Evolutionary conservation across 2,888 invertebrate species (phyloP), one percentile per base, ranked within the genome.

Genomic region (Agonopterix heracliana): DNA sequence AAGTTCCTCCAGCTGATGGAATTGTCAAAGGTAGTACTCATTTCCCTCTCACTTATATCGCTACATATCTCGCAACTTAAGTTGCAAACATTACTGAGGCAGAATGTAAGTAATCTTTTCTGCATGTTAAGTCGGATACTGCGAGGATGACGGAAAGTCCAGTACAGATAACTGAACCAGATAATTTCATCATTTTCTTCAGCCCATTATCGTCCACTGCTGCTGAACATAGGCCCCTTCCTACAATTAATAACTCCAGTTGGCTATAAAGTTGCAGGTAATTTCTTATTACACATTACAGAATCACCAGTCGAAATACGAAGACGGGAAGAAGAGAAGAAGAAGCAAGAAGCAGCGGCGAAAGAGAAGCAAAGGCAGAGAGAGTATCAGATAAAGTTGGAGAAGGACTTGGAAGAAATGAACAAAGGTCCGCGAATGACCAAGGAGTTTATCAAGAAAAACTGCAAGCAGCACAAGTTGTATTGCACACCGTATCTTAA

Each of bases 401-500:
- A 85, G 26, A 76, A 72, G 47, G 87, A 89, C 50, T 54, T 75
- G 53, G 84, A 86, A 50, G 86, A 85, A 53, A 57, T 71, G 63
- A 79, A 77, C 43, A 77, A 60, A 53, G 68, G 75, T 0, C 89
- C 88, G 4, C 63, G 76, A 60, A 96, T 98, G 91, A 98, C 97
- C 0, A 94, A 95, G 69, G 92, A 94, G 59, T 93, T 92, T 47
- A 89, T 98, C 44, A 90, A 86, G 58, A 92, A 96, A 48, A 93
- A 95, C 63, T 98, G 98, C 83, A 95, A 93, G 69, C 93, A 96
- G 55, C 90, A 95, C 56, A 93, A 94, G 64, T 82, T 98, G 1
- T 98, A 98, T 71, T 89, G 92, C 58, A 98, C 98, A 0, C 98
- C 98, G 0, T 84, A 93, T 61, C 84, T 98, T 9, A 98, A 98